Base-by-base conservation (phyloP, 92 coral and sea anemone genomes). In the Virgularia gustaviana region DNA sequence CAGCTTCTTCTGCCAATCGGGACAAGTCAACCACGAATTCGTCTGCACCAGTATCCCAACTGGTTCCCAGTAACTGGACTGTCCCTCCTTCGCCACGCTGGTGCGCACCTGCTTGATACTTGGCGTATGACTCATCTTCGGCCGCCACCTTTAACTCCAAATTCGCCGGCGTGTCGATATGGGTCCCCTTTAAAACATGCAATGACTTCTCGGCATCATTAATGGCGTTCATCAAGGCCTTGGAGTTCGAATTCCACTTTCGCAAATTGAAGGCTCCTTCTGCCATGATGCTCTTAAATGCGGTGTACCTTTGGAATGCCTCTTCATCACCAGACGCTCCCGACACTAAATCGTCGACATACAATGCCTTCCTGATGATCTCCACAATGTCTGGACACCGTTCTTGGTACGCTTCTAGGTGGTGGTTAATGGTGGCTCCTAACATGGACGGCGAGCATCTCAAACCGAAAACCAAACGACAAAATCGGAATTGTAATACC, bases 401-500 rank as follows among this genome's bases (percentile, higher is more conserved):
- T 45, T 35, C 57, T 57, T 67, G 53, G 78, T 54, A 58, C 8
- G 65, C 5, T 8, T 49, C 34, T 36, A 76, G 25, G 28, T 82
- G 82, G 49, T 38, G 60, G 15, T 42, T 34, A 16, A 70, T 59
- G 18, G 82, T 77, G 4, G 45, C 65, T 24, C 73, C 58, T 25
- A 82, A 29, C 27, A 82, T 61, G n/a, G 68, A 52, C 4, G 82
- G 78, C 28, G 63, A 65, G 5, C 73, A 39, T 27, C 78, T 61
- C 65, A 74, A 28, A 41, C 87, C 87, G 65, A 83, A 78, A 22
- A 83, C 75, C 15, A 83, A 45, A 10, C 80, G 47, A 49, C 64
- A 19, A 31, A 83, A 78, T 7, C 70, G 67, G 15, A 44, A 71
- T 29, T 36, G 61, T 28, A 57, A 36, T 15, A 82, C 34, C 25